phyloP scores from a whole-genome alignment of 2,797 vertebrate species.

The Parauchenoglanis punctatus region DNA sequence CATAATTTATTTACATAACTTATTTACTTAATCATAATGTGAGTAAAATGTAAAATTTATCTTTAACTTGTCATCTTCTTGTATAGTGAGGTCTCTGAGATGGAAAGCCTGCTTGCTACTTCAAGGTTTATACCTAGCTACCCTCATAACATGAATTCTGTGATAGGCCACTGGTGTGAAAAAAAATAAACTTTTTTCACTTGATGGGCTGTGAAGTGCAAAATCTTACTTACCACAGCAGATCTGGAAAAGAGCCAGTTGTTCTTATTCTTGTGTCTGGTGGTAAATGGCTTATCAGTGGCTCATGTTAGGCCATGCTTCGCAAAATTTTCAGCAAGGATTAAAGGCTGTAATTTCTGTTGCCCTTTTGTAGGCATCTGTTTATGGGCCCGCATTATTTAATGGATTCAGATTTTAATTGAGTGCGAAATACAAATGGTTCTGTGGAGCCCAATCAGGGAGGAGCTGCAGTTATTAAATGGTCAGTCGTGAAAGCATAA shows the following conservation, averaged over 20 bases:
- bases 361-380: conserved; percentile 29
- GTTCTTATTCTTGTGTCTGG: conserved; percentile 23
- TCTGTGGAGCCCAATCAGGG: not conserved
- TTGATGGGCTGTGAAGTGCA: conserved; percentile 28
- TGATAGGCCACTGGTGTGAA: not conserved
- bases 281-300: conserved; percentile 28
- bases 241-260: conserved; percentile 45
- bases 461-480: not conserved
- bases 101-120: not conserved
- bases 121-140: not conserved
- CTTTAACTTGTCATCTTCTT: not conserved
- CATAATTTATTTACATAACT: too few relatives aligned
- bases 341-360: conserved; percentile 64
- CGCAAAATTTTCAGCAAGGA: conserved; percentile 63
- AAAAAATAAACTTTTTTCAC: not conserved
- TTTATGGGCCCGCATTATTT: not conserved
- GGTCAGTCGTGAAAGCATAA: not conserved
- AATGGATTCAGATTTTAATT: conserved; percentile 27
- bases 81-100: not conserved
- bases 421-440: not conserved
- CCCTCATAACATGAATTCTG: not conserved
- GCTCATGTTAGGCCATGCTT: conserved; percentile 57
- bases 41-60: not conserved
- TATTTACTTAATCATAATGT: too few relatives aligned
- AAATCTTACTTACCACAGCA: conserved; percentile 21